Conservation (phyloP, 2,888 invertebrate genomes). For the Philonicus albiceps region DNA sequence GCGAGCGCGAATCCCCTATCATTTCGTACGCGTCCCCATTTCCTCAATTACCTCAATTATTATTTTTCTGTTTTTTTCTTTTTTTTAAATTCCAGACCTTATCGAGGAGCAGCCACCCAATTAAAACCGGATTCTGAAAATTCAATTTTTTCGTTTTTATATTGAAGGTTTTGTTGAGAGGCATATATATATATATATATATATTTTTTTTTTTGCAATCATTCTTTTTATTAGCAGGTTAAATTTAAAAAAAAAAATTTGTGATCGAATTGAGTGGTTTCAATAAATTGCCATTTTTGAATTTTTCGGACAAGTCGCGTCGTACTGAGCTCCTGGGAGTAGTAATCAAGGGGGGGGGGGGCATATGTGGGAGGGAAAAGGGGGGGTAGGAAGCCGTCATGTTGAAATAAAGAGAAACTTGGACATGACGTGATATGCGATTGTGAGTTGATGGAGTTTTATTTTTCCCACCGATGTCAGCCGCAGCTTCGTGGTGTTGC, state of each 20-base stretch:
- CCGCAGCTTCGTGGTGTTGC: background rate
- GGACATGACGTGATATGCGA: background rate
- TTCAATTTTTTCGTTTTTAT: background rate
- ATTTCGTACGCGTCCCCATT: background rate
- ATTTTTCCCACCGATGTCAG: background rate
- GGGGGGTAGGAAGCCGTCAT: background rate
- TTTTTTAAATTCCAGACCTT: background rate
- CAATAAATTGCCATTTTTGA: background rate
- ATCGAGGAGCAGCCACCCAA: background rate
- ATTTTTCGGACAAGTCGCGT: background rate
- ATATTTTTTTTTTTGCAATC: background rate
- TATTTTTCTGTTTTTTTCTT: too few species aligned
- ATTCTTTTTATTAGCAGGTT: background rate
- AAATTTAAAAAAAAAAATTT: background rate
- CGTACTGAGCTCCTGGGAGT: background rate
- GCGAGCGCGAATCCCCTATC: background rate
- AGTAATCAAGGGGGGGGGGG: background rate
- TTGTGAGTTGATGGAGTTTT: background rate
- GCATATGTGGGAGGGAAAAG: too few species aligned
- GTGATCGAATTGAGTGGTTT: background rate
- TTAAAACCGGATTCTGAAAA: background rate
- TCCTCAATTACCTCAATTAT: background rate
- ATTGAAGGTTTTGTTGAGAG: background rate
- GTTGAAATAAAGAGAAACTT: background rate
- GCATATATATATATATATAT: too few species aligned